phyloP scores from a whole-genome alignment of 1,140 invertebrate species.

The Pachyrhynchus sulphureomaculatus region DNA sequence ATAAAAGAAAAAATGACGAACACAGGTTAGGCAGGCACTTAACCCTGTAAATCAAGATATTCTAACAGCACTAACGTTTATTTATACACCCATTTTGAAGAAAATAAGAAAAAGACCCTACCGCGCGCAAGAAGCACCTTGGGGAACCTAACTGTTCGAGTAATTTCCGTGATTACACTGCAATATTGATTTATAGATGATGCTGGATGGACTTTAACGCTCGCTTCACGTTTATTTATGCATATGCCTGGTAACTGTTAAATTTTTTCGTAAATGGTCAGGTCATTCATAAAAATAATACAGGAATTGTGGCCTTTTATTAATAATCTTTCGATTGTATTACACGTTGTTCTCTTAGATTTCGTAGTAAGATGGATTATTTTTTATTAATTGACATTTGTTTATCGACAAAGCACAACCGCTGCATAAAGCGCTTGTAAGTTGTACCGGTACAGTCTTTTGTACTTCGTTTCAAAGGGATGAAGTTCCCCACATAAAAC shows the following conservation, averaged over 20 bases:
- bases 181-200: constrained; percentile 33
- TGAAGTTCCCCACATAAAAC: no score
- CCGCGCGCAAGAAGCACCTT: constrained; percentile 30
- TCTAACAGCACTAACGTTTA: constrained; percentile 30
- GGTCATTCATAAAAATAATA: not conserved
- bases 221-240: constrained; percentile 20
- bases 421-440: no score
- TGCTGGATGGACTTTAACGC: constrained; percentile 24
- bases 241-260: constrained; percentile 24
- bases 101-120: constrained; percentile 30
- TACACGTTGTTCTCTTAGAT: no score
- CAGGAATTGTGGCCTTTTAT: not conserved
- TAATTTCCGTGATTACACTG: constrained; percentile 27
- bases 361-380: no score
- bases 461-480: no score
- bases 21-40: constrained; percentile 32
- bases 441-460: no score
- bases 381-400: no score
- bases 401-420: no score
- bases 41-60: constrained; percentile 35
- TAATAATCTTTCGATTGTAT: no score
- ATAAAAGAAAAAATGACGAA: constrained; percentile 12
- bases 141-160: constrained; percentile 33
- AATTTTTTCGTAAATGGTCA: not conserved
- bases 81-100: constrained; percentile 27